Conservation (phyloP, 2,888 invertebrate species). For the Gryllus longicercus region DNA sequence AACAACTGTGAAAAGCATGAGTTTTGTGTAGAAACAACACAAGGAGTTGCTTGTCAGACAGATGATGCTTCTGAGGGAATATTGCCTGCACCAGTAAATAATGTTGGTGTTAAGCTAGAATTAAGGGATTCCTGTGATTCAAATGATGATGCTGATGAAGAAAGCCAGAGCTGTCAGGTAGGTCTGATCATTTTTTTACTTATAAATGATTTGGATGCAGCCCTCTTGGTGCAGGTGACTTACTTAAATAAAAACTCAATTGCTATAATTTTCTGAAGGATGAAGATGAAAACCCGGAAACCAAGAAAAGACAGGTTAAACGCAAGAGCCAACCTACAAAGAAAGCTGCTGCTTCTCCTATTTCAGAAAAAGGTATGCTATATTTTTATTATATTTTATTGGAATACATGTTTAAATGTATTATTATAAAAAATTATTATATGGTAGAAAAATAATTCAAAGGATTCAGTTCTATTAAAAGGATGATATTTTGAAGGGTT, state of each 20-base stretch:
- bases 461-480: no score
- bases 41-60: conserved; percentile 38
- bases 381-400: not conserved
- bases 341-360: not conserved
- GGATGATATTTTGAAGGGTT: no score
- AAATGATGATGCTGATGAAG: conserved; percentile 31
- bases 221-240: not conserved
- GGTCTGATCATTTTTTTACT: no score
- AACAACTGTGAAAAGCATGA: conserved; percentile 33
- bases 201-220: not conserved
- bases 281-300: conserved; percentile 18
- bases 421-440: no score
- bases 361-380: not conserved
- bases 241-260: conserved; percentile 25
- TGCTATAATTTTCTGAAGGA: not conserved
- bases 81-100: not conserved
- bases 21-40: conserved; percentile 33
- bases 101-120: conserved; percentile 26
- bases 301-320: conserved; percentile 11
- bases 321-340: conserved; percentile 12
- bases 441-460: no score
- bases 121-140: conserved; percentile 31
- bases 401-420: no score
- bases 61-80: conserved; percentile 30
- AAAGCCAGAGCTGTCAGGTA: no score